A percentile compares a stretch with the other conserved stretches of the same genome.
phyloP scores from a whole-genome alignment of 2,797 vertebrate species.

The Calcarius lapponicus region DNA sequence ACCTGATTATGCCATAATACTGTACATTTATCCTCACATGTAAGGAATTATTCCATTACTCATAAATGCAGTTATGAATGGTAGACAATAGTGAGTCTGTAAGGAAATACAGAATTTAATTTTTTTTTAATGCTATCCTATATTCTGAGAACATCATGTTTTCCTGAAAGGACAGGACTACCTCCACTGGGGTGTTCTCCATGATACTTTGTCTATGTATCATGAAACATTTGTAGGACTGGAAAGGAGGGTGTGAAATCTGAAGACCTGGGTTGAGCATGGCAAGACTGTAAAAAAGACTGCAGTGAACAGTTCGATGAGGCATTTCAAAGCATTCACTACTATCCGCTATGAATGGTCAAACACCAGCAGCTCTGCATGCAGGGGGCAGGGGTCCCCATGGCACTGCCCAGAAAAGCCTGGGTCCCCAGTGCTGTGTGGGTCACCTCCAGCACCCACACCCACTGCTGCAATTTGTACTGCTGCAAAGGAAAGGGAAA shows the following conservation, averaged over 20 bases:
- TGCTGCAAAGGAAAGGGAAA: not conserved
- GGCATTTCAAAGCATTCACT: not conserved
- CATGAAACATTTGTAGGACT: not conserved
- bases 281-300: not conserved
- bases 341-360: not conserved
- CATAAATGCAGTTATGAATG: slow-evolving; percentile 20
- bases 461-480: not conserved
- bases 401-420: not conserved
- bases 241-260: not conserved
- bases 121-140: not conserved
- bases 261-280: not conserved
- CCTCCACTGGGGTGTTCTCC: not conserved
- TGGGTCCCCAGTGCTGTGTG: rapidly evolving
- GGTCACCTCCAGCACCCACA: not conserved
- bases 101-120: not conserved
- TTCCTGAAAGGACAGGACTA: not conserved
- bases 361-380: not conserved
- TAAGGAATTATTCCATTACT: slow-evolving; percentile 46
- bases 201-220: not conserved
- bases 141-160: not conserved
- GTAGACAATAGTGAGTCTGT: not conserved
- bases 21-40: not conserved
- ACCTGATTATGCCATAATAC: slow-evolving; percentile 7
- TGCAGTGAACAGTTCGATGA: not conserved
- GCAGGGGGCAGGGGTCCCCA: not conserved